phyloP scores from a whole-genome alignment of 2,113 vertebrate species.

The Austrofundulus limnaeus region DNA sequence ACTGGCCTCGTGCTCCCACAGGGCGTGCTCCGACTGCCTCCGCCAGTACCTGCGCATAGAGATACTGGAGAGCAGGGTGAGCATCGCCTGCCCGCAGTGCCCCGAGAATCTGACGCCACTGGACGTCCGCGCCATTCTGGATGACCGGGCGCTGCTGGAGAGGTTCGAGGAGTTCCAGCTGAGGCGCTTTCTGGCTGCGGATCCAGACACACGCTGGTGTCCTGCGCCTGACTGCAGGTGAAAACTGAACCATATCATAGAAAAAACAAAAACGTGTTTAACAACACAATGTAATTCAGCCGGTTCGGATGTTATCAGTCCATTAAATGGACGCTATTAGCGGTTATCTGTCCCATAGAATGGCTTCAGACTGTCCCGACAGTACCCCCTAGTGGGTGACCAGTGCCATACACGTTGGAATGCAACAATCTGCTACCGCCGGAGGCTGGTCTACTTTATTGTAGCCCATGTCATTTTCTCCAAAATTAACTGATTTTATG shows the following conservation, averaged over 20 bases:
- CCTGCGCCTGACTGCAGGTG: constrained; percentile 87
- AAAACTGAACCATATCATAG: constrained; percentile 21
- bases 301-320: too few species aligned
- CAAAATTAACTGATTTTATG: too few species aligned
- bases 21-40: constrained; percentile 81
- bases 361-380: too few species aligned
- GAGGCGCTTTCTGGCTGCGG: constrained; percentile 81
- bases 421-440: too few species aligned
- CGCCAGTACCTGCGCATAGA: constrained; percentile 83
- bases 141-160: constrained; percentile 79
- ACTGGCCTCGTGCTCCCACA: constrained; percentile 81
- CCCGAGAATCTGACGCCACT: constrained; percentile 71
- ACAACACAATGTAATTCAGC: too few species aligned
- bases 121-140: constrained; percentile 80
- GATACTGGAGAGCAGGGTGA: constrained; percentile 83
- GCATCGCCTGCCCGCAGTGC: constrained; percentile 84
- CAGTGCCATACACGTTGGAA: too few species aligned
- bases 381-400: too few species aligned
- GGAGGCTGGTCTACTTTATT: too few species aligned
- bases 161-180: constrained; percentile 86
- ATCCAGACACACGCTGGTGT: constrained; percentile 86
- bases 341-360: too few species aligned
- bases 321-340: too few species aligned
- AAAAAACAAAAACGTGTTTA: too few species aligned
- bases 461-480: too few species aligned